Evolutionary conservation across 1,140 invertebrate genomes (phyloP), one percentile per base, ranked within the genome.

Genomic region (Halictus rubicundus): DNA sequence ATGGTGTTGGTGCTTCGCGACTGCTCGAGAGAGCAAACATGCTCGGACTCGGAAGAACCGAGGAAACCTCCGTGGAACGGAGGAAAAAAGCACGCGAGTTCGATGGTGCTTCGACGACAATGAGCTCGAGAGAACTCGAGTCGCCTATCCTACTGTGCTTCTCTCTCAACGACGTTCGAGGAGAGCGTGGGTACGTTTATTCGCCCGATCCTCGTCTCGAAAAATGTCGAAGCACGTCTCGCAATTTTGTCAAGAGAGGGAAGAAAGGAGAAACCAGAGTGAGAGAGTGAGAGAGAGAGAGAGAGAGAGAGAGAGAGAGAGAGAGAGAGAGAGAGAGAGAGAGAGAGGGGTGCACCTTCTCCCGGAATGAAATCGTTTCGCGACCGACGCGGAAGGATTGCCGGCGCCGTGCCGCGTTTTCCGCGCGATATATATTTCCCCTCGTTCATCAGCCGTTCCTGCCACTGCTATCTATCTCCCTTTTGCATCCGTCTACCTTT

Each of bases 351-450:
- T 0, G 49, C 23, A 77, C 70, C 49, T 63, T 32, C 70, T 71
- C 39, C 63, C 74, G 68, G 46, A 21, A 60, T 42, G 68, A 32
- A 59, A 72, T 68, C 42, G 68, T 84, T 68, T 68, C 52, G 21
- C 23, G 49, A 61, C 64, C 23, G 69, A 84, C 59, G 64, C 32
- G 42, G 57, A 76, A 76, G 68, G 73, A 61, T 70, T 78, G n/a
- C 27, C 52, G 60, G 42, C 68, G 12, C 57, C 42, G 59, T 10
- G 19, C 16, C 42, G 52, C 72, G 21, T 27, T 68, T 21, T 68
- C 9, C 66, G 49, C 49, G 46, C 49, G 73, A 81, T 77, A 84
- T 63, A 79, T 79, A 77, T 84, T 84, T 81, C 65, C 74, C 46
- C 78, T 78, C 71, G 84, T 84, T 78, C 77, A 78, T 85, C 49